Conservation (phyloP, 2,113 vertebrate genomes). For the Laticauda colubrina region DNA sequence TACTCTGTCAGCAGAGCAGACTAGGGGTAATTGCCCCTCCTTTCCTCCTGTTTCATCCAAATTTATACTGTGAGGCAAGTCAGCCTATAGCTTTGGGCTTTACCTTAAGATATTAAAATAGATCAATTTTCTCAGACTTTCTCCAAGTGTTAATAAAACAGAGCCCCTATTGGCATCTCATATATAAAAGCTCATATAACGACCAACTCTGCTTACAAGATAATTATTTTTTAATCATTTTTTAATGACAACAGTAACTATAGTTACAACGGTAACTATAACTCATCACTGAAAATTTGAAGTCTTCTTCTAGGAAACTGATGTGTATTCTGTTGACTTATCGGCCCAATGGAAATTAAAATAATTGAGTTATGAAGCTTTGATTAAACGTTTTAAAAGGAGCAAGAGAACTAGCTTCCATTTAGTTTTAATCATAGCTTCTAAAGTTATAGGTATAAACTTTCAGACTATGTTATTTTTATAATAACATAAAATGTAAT, state of each 20-base stretch:
- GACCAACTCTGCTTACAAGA: background rate
- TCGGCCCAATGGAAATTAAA: constrained; percentile 4
- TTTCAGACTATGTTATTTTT: constrained; percentile 10
- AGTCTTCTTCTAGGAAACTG: constrained; percentile 1
- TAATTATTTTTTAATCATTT: background rate
- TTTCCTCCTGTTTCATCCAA: background rate
- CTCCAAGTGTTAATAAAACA: background rate
- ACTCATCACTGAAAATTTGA: background rate
- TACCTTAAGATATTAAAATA: background rate
- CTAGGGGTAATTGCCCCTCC: background rate
- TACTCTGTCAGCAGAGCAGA: background rate
- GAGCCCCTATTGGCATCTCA: background rate
- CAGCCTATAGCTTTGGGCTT: background rate
- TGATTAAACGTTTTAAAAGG: background rate
- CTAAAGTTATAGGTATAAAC: background rate
- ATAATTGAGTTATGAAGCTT: background rate
- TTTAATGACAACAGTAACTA: background rate
- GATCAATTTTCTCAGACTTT: background rate
- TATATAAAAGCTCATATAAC: background rate
- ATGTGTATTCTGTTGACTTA: constrained; percentile 1
- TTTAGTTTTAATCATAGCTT: background rate
- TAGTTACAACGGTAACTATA: background rate
- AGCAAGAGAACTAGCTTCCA: background rate
- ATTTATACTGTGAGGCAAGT: background rate
- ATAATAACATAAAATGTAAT: background rate